Conservation (phyloP, 2,888 invertebrate species). For the Anodontia alba region DNA sequence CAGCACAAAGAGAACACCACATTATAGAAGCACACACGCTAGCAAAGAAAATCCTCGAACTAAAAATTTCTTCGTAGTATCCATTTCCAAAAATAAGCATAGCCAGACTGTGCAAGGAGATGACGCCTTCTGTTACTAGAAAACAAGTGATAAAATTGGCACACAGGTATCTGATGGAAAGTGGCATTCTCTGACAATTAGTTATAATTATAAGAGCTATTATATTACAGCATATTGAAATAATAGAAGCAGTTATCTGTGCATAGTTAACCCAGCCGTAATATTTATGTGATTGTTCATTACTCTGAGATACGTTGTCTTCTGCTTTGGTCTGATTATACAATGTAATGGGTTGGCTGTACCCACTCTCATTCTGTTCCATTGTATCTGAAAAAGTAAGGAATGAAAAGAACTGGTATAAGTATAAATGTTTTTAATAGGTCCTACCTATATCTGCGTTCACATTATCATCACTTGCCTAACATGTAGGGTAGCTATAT, state of each 20-base stretch:
- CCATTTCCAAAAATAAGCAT: not conserved
- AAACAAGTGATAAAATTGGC: not conserved
- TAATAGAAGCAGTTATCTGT: not conserved
- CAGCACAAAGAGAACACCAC: not conserved
- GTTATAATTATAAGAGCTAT: not conserved
- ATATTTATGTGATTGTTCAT: not conserved
- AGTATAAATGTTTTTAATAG: too few species aligned
- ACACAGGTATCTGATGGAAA: not conserved
- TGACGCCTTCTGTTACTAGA: not conserved
- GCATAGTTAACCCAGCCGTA: not conserved
- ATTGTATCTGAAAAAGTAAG: not conserved
- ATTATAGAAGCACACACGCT: not conserved
- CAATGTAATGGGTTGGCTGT: not conserved
- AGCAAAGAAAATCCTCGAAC: not conserved
- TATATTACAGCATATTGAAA: not conserved
- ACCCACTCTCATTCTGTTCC: not conserved
- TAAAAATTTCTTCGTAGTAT: not conserved
- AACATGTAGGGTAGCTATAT: too few species aligned
- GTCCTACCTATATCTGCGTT: too few species aligned
- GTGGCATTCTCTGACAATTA: not conserved
- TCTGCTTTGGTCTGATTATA: not conserved
- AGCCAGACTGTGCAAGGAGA: not conserved
- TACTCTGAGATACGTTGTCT: not conserved
- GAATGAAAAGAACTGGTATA: too few species aligned
- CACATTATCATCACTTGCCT: too few species aligned